Conservation (phyloP, 2,797 vertebrate genomes). For the Gila robusta region DNA sequence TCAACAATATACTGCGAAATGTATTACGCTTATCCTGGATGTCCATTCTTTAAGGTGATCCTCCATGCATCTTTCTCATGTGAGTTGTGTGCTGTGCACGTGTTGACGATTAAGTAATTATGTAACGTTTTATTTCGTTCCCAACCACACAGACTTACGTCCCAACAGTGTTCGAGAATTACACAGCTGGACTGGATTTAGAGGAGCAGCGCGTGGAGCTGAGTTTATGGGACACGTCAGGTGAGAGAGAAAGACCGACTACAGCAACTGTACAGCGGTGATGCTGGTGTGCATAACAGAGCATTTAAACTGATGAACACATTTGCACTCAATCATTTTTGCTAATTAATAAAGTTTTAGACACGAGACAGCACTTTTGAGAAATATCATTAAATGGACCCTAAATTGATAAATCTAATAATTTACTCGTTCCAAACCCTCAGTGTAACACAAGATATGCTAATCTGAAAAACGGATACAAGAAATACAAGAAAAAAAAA, state of each 20-base stretch:
- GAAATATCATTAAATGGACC: neutral
- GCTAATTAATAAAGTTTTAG: no score
- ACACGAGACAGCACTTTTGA: neutral
- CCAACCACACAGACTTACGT: conserved; percentile 85
- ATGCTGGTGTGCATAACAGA: neutral
- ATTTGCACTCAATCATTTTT: neutral
- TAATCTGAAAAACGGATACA: neutral
- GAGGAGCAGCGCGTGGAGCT: conserved; percentile 95
- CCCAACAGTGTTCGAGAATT: conserved; percentile 97
- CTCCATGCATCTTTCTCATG: neutral
- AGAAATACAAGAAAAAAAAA: neutral
- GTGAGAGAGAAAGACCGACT: conserved; percentile 73
- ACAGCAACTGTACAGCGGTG: neutral
- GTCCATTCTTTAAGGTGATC: neutral
- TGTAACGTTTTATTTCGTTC: neutral
- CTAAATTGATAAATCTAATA: neutral
- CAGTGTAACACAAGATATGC: neutral
- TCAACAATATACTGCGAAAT: neutral
- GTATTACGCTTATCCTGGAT: neutral
- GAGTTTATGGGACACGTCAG: conserved; percentile 96
- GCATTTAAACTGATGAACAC: neutral
- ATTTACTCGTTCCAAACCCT: neutral
- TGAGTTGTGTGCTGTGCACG: conserved; percentile 16
- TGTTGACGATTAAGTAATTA: conserved; percentile 1
- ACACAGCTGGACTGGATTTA: conserved; percentile 91